These are phyloP conservation scores for Actenoides lindsayi DNA, from an alignment of 2,113 vertebrate genomes.

Conservation along the genomic window DNA sequence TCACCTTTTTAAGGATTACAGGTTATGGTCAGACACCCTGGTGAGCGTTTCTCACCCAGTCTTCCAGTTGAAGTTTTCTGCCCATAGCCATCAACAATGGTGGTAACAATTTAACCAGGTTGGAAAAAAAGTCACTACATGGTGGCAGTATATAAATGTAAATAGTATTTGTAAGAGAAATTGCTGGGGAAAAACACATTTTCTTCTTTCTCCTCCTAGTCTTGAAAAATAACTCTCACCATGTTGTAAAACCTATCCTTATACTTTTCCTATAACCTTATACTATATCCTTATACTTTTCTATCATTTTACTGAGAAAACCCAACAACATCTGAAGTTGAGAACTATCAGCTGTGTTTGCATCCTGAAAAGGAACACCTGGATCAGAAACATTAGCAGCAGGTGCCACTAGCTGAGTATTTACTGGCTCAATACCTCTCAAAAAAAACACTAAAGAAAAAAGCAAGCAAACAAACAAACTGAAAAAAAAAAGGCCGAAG, in stretches of 20 bases:
- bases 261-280: neutral
- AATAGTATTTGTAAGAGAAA: neutral
- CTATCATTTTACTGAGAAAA: neutral
- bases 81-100: neutral
- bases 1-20: neutral
- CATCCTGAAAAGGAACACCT: neutral
- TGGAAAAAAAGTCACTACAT: accelerated
- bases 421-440: neutral
- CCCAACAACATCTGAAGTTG: neutral
- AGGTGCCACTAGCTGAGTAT: neutral
- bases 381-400: slow-evolving; percentile 13
- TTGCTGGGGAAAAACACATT: neutral
- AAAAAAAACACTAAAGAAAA: neutral
- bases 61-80: neutral
- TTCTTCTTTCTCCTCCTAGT: neutral
- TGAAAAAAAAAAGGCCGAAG: neutral
- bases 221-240: neutral
- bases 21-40: neutral
- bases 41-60: neutral
- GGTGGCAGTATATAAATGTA: neutral
- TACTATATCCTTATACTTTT: neutral
- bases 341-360: neutral
- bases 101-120: neutral
- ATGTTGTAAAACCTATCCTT: neutral
- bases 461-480: too few species aligned